Conservation (phyloP, 2,888 invertebrate species). For the Germaria angustata region DNA sequence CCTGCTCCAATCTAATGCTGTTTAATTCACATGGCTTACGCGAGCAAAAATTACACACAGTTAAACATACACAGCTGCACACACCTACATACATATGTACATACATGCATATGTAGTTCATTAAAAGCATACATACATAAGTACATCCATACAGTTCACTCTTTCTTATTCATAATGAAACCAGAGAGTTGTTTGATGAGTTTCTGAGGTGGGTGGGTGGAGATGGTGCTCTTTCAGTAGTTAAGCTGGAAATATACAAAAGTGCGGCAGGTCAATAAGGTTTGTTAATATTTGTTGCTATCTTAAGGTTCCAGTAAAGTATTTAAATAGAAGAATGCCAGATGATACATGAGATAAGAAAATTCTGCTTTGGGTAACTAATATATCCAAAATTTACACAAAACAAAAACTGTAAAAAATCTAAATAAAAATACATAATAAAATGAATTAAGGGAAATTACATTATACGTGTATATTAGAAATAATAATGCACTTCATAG, state of each 20-base stretch:
- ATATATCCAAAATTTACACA: too few relatives aligned
- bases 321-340: too few relatives aligned
- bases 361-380: too few relatives aligned
- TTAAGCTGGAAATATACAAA: constrained; percentile 40
- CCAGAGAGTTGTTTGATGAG: constrained; percentile 41
- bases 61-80: neutral
- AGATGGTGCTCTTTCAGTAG: neutral
- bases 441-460: too few relatives aligned
- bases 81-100: neutral
- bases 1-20: constrained; percentile 29
- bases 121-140: neutral
- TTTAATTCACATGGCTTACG: constrained; percentile 51
- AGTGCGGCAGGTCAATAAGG: constrained; percentile 67
- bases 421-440: too few relatives aligned
- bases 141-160: neutral
- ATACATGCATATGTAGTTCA: constrained; percentile 1
- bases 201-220: constrained; percentile 30
- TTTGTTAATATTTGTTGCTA: constrained; percentile 62
- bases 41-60: constrained; percentile 33
- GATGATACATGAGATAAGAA: too few relatives aligned
- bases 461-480: too few relatives aligned
- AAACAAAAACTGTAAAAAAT: too few relatives aligned
- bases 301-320: constrained; percentile 43
- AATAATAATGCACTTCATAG: too few relatives aligned
- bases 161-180: constrained; percentile 30